Evolutionary conservation across 2,113 vertebrate species (phyloP), one percentile per base, ranked within the genome.

Genomic region (Epinephelus fuscoguttatus): DNA sequence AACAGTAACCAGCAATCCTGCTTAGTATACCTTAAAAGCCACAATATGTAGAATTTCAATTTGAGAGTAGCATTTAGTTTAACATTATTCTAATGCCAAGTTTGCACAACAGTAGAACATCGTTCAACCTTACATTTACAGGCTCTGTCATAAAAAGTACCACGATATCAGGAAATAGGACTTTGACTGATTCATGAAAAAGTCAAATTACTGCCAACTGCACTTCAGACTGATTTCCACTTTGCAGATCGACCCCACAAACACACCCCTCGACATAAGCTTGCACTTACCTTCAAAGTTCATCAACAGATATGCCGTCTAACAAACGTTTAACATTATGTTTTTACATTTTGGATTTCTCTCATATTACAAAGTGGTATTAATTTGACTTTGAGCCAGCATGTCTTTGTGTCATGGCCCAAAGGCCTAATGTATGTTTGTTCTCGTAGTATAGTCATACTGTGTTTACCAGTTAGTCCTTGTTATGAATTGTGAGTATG

Each of bases 401-500:
- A 30, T 81, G 63, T 81, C 57, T 75, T 25, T 23, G 30, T 81
- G 73, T 73, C 70, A 61, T 52, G 70, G 61, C 25, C 59, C 33
- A 80, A 70, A 70, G 11, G 56, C 19, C 13, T 59, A 50, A 75
- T 82, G 59, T 76, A 27, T 69, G 27, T 82, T 75, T 87, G 52
- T 82, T 79, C 30, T 84, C 85, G 55, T 79, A 87, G 59, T 75
- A 27, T 66, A 86, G 25, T 76, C 10, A 30, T 53, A 40, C 25
- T 76, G 45, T 82, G 78, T 63, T 78, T 55, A 69, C 52, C 45
- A 82, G 59, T 27, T 33, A 80, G 72, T 85, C 70, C 18, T 49
- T 59, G 18, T 61, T 45, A n/a, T 61, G 12, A 75, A 68, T 18
- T 50, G 4, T 17, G 18, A 50, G 49, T 50, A 50, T 50, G 49